These are phyloP conservation scores for Teleiodes luculella DNA, from an alignment of 2,888 invertebrate genomes.

Conservation along the genomic window DNA sequence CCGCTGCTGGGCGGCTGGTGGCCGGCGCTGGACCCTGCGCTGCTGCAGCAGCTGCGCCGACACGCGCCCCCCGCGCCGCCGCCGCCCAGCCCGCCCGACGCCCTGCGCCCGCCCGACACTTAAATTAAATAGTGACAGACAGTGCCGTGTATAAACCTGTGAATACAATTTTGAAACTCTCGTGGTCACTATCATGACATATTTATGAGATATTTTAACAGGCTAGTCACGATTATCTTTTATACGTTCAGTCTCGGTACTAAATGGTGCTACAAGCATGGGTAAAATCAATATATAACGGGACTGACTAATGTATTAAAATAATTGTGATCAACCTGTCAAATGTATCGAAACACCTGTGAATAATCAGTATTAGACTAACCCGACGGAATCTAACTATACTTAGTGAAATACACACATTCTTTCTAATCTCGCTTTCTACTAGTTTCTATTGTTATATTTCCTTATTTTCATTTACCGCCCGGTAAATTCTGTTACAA, in stretches of 20 bases:
- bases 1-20: conserved; percentile 71
- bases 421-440: background rate
- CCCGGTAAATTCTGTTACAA: conserved; percentile 7
- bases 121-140: conserved; percentile 43
- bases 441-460: conserved; percentile 21
- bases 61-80: conserved; percentile 47
- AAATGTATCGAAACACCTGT: too few relatives aligned
- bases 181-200: too few relatives aligned
- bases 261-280: too few relatives aligned
- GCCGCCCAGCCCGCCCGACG: conserved; percentile 59
- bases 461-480: conserved; percentile 18
- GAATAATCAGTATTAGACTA: conserved; percentile 46
- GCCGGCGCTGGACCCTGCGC: conserved; percentile 71
- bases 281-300: too few relatives aligned
- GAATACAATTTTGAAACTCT: too few relatives aligned
- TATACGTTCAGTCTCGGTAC: too few relatives aligned
- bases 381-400: conserved; percentile 36
- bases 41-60: conserved; percentile 70
- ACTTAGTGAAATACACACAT: conserved; percentile 35
- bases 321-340: too few relatives aligned
- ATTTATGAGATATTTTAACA: too few relatives aligned
- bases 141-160: conserved; percentile 35
- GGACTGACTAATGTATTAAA: too few relatives aligned
- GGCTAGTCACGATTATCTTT: too few relatives aligned
- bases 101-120: conserved; percentile 68